phyloP scores from a whole-genome alignment of 2,797 vertebrate species.

The Zenarchopterus dispar region DNA sequence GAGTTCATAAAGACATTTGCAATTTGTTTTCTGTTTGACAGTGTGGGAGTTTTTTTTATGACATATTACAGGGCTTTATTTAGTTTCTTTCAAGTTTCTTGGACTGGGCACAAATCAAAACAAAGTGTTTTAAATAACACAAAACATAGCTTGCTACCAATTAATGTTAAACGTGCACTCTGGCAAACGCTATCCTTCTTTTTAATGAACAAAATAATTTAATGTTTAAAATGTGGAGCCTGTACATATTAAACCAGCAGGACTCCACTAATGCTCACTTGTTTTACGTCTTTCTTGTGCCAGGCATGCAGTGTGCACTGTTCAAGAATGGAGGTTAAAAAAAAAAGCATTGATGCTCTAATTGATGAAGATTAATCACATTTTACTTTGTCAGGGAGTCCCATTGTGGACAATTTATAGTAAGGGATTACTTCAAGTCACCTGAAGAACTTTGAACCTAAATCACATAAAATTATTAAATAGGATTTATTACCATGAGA shows the following conservation, averaged over 20 bases:
- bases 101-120: constrained; percentile 52
- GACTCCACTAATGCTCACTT: constrained; percentile 46
- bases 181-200: constrained; percentile 64
- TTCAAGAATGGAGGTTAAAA: constrained; percentile 24
- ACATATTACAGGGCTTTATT: background rate
- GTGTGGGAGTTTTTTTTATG: constrained; percentile 14
- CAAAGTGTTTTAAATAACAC: constrained; percentile 43
- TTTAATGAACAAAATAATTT: constrained; percentile 68
- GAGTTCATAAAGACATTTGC: constrained; percentile 8
- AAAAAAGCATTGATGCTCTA: constrained; percentile 7
- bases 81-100: constrained; percentile 21
- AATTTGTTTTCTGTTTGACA: constrained; percentile 16
- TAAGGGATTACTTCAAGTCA: constrained; percentile 17
- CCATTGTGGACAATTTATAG: background rate
- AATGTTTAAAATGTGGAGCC: constrained; percentile 53
- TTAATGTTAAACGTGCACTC: constrained; percentile 68
- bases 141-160: constrained; percentile 73
- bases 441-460: constrained; percentile 17
- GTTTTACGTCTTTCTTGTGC: constrained; percentile 38
- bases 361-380: constrained; percentile 27
- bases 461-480: constrained; percentile 3
- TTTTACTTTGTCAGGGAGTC: constrained; percentile 16
- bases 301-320: constrained; percentile 33
- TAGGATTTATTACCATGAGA: background rate
- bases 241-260: too few species aligned